A percentile compares a stretch with the other conserved stretches of the same genome.
Evolutionary conservation across 2,797 vertebrate genomes (phyloP).

Genomic region (Falco naumanni): DNA sequence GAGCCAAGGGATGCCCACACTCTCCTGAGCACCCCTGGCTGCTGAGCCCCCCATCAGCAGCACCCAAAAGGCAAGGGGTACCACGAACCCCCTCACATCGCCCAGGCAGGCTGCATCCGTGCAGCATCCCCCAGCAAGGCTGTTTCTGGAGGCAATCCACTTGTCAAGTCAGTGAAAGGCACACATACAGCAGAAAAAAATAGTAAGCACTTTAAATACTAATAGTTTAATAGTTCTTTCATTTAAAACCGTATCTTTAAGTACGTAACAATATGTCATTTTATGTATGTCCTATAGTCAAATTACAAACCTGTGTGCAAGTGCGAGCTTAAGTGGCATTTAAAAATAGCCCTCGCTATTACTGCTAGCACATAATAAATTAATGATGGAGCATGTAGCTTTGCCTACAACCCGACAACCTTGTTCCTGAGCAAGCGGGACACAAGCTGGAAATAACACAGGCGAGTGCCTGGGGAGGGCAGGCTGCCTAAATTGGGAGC

Average conservation of each 20-base stretch:
- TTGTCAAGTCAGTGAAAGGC: not conserved
- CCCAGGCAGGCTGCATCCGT: not conserved
- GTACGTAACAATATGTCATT: not conserved
- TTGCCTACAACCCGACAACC: conserved; percentile 13
- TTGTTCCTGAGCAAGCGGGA: not conserved
- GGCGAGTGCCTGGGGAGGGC: accelerated
- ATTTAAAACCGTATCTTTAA: not conserved
- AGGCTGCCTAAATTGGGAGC: not conserved
- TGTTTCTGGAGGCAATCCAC: not conserved
- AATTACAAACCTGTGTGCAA: conserved; percentile 5
- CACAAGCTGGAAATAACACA: not conserved
- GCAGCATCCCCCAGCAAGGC: not conserved
- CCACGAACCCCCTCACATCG: accelerated
- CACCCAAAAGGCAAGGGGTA: not conserved
- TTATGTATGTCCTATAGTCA: conserved; percentile 32
- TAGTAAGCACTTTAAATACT: not conserved
- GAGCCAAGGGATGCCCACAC: accelerated
- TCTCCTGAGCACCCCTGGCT: not conserved
- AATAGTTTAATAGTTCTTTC: conserved; percentile 9
- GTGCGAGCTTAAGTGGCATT: conserved; percentile 15
- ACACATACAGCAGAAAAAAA: accelerated
- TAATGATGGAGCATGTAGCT: conserved; percentile 38
- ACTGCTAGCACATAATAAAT: conserved; percentile 53
- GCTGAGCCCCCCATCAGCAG: not conserved
- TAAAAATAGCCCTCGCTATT: conserved; percentile 61